These are phyloP conservation scores for Drosophila demipolita DNA, from an alignment of 2,888 invertebrate genomes.

Conservation along the genomic window DNA sequence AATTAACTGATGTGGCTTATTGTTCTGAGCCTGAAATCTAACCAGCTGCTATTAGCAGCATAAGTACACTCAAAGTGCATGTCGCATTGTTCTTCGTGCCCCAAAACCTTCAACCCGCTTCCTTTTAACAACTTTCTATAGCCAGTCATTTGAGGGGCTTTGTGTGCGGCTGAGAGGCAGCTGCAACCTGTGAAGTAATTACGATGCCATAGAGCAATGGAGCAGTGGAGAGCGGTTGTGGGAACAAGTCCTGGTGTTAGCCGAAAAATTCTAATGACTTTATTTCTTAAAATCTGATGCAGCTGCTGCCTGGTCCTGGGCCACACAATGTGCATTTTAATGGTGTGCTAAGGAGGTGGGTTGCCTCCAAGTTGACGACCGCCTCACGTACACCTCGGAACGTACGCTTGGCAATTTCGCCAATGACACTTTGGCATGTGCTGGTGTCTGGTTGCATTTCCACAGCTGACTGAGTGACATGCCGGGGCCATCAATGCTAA, in stretches of 20 bases:
- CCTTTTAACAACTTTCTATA: slow-evolving; percentile 65
- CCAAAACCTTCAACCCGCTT: slow-evolving; percentile 46
- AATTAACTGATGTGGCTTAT: background rate
- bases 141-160: slow-evolving; percentile 57
- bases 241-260: slow-evolving; percentile 34
- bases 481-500: slow-evolving; percentile 53
- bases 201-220: slow-evolving; percentile 17
- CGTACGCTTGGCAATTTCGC: slow-evolving; percentile 45
- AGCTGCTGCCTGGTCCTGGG: slow-evolving; percentile 25
- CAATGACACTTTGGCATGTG: slow-evolving; percentile 66
- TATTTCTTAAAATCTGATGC: slow-evolving; percentile 68
- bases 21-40: slow-evolving; percentile 9
- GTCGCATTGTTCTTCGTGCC: slow-evolving; percentile 21
- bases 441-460: slow-evolving; percentile 50
- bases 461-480: slow-evolving; percentile 48
- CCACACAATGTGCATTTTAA: slow-evolving; percentile 78
- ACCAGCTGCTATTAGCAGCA: slow-evolving; percentile 51
- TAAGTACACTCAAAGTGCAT: slow-evolving; percentile 39
- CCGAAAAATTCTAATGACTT: slow-evolving; percentile 79
- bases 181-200: slow-evolving; percentile 48
- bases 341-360: slow-evolving; percentile 59
- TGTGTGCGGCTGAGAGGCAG: slow-evolving; percentile 12
- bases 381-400: slow-evolving; percentile 44
- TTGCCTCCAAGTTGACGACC: slow-evolving; percentile 22
- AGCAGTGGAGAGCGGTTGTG: background rate